Evolutionary conservation across 2,888 invertebrate genomes (phyloP), one percentile per base, ranked within the genome.

Genomic region (Lycia hirtaria): DNA sequence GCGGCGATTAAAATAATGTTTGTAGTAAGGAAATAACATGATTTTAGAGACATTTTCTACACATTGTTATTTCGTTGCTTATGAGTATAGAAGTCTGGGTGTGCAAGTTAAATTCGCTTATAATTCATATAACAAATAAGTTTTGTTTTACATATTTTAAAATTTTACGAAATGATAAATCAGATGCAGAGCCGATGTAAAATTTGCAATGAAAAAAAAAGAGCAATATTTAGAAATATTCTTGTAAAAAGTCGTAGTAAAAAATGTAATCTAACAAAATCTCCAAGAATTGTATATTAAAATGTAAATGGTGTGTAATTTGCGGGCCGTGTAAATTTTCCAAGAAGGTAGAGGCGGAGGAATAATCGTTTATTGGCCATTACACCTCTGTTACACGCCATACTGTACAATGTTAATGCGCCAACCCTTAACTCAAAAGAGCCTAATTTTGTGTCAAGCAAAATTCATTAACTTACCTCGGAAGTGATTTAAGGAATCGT

Each of bases 361-460:
- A 65, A 66, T 73, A 69, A 72, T 74, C 64, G 65, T 73, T 74
- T 73, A 77, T 74, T 67, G 72, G 65, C 69, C 65, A 71, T 73
- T 66, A 71, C 43, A 59, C 48, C 66, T 71, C 69, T 69, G 41
- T 47, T 68, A 71, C 67, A 64, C 68, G 61, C 67, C 67, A 67
- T 73, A 66, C 62, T 57, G 59, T 63, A 59, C 63, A 69, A 75
- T 51, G 71, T 70, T 76, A 72, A 78, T 73, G 70, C 63, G 41
- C 30, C 64, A 61, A 71, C 71, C 78, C 77, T 73, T 69, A 71
- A 76, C 73, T 75, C 69, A 68, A 65, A 76, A 73, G 67, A 65
- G 70, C 64, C 75, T 73, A 78, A 80, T 79, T 79, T 69, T 75
- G 74, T 69, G 78, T 70, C 72, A 76, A 76, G 74, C 73, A 71